Base-by-base conservation (phyloP, 2,797 vertebrate genomes). In the Acestrorhynchus altus region DNA sequence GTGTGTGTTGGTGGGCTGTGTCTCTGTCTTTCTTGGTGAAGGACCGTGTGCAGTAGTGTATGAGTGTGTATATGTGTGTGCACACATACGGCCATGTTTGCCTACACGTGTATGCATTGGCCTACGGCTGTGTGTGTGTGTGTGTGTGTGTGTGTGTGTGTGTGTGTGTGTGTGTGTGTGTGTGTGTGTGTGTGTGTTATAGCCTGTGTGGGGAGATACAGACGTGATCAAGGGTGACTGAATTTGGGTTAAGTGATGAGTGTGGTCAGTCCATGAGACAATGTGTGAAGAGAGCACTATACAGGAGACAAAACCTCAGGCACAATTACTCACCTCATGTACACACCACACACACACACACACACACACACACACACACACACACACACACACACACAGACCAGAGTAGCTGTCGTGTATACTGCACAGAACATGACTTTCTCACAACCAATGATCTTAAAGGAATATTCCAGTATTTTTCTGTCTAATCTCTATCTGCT, bases 261-360 rank as follows among this genome's bases (percentile, higher is more conserved):
- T 74, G 52, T 54, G 79, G 67, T 63, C 60, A 40, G 74, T 74
- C 80, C 40, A 49, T 18, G 73, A 61, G 68, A 35, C 63, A 54
- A 71, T 66, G 77, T 64, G 75, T 65, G 67, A 40, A n/a, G 47
- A 26, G 56, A 78, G 63, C 35, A 65, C 26, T 76, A 51, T 42
- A 46, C 66, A 3, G 56, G 80, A 80, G 52, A 67, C 69, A 81
- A 81, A 77, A 87, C 90, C 87, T 20, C 20, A 42, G 84, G 89
- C 86, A 65, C 72, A 74, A 88, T 80, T 78, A 76, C 64, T 82
- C 72, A 73, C 76, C 13, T 1, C 57, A 59, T 71, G 63, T 61
- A 65, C 52, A 68, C 60, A 42, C 42, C 28, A 77, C 67, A 71
- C 76, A 78, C 82, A 84, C 75, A 81, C 72, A 74, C 26, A 59